phyloP scores from a whole-genome alignment of 1,140 invertebrate species.

The Dendroctonus valens region DNA sequence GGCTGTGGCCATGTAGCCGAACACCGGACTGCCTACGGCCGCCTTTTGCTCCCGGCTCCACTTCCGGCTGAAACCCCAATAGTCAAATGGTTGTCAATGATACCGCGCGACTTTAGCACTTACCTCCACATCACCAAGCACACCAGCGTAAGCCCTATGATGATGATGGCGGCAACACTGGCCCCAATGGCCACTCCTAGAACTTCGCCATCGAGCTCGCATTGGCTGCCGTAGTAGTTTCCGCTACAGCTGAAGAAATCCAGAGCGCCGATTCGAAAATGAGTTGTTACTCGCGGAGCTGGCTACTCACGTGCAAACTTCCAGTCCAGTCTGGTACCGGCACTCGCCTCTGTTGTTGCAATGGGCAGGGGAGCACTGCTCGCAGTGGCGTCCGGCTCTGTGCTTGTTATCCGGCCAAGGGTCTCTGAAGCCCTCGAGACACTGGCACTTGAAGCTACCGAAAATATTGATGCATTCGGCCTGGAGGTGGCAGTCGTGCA shows the following conservation, averaged over 20 bases:
- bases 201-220: slow-evolving; percentile 89
- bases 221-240: slow-evolving; percentile 83
- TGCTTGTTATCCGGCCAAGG: slow-evolving; percentile 63
- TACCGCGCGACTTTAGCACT: no score
- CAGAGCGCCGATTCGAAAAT: neutral
- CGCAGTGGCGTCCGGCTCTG: slow-evolving; percentile 70
- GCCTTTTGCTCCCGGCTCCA: slow-evolving; percentile 86
- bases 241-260: slow-evolving; percentile 65
- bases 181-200: slow-evolving; percentile 86
- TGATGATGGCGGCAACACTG: slow-evolving; percentile 81
- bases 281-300: neutral
- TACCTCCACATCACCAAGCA: slow-evolving; percentile 90
- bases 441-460: slow-evolving; percentile 86
- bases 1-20: slow-evolving; percentile 71
- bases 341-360: slow-evolving; percentile 84
- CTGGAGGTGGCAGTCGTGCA: slow-evolving; percentile 88
- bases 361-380: slow-evolving; percentile 71
- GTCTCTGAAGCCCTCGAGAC: slow-evolving; percentile 76
- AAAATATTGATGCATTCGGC: slow-evolving; percentile 86
- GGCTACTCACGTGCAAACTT: slow-evolving; percentile 70
- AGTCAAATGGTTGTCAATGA: neutral
- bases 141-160: slow-evolving; percentile 81
- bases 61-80: slow-evolving; percentile 61
- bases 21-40: slow-evolving; percentile 73
- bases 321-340: slow-evolving; percentile 71